Percentiles rank a stretch among this genome's conserved stretches.
These are phyloP conservation scores for Balaeniceps rex DNA, from an alignment of 2,113 vertebrate genomes.

Conservation along the genomic window DNA sequence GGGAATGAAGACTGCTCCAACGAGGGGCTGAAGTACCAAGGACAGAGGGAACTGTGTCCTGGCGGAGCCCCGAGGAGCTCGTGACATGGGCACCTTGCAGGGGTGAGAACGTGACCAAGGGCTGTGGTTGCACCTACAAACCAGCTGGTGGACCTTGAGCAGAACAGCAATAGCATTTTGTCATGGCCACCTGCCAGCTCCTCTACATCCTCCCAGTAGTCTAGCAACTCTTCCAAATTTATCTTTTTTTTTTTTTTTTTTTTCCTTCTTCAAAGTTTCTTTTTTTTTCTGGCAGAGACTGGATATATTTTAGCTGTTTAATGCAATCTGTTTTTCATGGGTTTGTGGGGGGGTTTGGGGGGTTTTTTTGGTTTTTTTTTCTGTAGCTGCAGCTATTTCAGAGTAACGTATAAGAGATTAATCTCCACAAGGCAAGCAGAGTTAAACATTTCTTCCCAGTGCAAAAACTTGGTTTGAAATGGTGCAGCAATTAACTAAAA, in stretches of 20 bases:
- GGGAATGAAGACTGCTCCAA: neutral
- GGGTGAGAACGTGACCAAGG: neutral
- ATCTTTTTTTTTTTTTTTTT: neutral
- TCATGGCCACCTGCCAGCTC: neutral
- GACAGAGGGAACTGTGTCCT: neutral
- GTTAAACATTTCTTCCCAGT: neutral
- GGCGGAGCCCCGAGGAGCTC: neutral
- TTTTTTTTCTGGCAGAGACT: neutral
- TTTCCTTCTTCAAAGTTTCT: neutral
- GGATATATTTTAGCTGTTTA: neutral
- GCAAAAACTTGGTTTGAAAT: neutral
- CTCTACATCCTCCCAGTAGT: neutral
- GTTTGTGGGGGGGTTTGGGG: too few relatives aligned
- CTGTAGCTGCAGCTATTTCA: neutral
- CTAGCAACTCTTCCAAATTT: neutral
- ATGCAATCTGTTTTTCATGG: neutral
- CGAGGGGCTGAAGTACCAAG: neutral
- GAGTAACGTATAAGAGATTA: neutral
- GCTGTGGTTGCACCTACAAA: neutral
- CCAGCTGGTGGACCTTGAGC: neutral
- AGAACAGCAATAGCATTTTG: neutral
- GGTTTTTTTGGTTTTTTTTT: neutral
- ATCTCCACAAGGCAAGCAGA: neutral
- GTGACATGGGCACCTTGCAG: neutral
- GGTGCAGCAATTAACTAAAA: neutral